phyloP scores from a whole-genome alignment of 2,888 invertebrate genomes.

The Troides aeacus region DNA sequence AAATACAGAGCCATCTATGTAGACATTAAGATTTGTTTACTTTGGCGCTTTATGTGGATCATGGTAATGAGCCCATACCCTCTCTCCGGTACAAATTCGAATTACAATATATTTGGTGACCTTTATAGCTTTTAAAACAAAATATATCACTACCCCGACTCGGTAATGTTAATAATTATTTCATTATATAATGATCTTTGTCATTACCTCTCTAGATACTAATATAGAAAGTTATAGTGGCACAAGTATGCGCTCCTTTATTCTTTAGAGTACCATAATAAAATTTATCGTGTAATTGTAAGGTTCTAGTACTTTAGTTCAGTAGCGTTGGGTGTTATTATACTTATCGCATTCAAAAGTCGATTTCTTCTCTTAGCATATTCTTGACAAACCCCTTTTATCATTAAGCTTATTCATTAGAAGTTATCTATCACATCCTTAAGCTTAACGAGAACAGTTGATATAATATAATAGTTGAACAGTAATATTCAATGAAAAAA shows the following conservation, averaged over 20 bases:
- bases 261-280: slow-evolving; percentile 34
- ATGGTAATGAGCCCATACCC: slow-evolving; percentile 47
- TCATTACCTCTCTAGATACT: slow-evolving; percentile 69
- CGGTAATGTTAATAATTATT: slow-evolving; percentile 63
- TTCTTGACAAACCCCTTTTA: slow-evolving; percentile 32
- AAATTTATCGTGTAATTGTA: slow-evolving; percentile 36
- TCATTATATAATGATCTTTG: slow-evolving; percentile 56
- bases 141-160: slow-evolving; percentile 64
- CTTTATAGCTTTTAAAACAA: slow-evolving; percentile 48
- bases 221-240: slow-evolving; percentile 70
- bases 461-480: neutral
- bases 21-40: slow-evolving; percentile 58
- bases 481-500: neutral
- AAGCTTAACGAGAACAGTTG: neutral
- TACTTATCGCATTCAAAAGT: slow-evolving; percentile 44
- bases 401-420: neutral
- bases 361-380: slow-evolving; percentile 39
- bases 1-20: slow-evolving; percentile 74
- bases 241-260: slow-evolving; percentile 57
- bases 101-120: slow-evolving; percentile 57
- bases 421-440: neutral
- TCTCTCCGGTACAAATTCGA: slow-evolving; percentile 70
- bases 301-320: slow-evolving; percentile 35
- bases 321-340: slow-evolving; percentile 32
- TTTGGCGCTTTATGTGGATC: slow-evolving; percentile 42